Evolutionary conservation across 2,797 vertebrate species (phyloP).

Genomic region (Gymnoscopelus braueri): DNA sequence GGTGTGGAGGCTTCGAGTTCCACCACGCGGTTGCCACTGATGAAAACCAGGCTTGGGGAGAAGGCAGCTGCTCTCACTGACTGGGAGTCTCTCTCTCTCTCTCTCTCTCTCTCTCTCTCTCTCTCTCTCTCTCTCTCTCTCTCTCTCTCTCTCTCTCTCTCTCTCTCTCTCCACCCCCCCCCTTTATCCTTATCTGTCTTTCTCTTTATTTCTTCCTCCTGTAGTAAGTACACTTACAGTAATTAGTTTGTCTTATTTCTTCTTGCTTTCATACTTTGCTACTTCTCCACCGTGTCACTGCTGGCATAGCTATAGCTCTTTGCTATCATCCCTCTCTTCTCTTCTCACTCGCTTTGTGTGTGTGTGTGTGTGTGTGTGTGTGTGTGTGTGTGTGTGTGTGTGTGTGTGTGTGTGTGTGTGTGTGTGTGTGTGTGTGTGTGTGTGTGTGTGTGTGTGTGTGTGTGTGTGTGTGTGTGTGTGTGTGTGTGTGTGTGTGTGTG

Average conservation of each 20-base stretch:
- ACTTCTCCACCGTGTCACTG: too few relatives aligned
- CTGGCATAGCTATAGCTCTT: not conserved
- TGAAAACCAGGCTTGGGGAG: constrained; percentile 57
- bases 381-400: not conserved
- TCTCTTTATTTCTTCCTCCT: too few relatives aligned
- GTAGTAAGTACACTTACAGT: too few relatives aligned
- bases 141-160: not conserved
- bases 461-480: too few relatives aligned
- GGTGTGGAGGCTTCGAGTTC: constrained; percentile 48
- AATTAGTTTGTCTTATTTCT: constrained; percentile 4
- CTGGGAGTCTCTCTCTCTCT: constrained; percentile 29
- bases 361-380: constrained; percentile 2
- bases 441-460: not conserved
- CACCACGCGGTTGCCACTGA: constrained; percentile 51
- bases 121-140: not conserved
- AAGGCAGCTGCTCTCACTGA: constrained; percentile 49
- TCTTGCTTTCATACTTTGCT: too few relatives aligned
- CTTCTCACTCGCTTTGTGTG: not conserved
- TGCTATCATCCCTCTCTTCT: not conserved
- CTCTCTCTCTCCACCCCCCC: not conserved
- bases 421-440: not conserved
- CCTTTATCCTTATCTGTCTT: not conserved
- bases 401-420: not conserved
- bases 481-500: too few relatives aligned
- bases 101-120: not conserved